Base-by-base conservation (phyloP, 2,888 invertebrate species). In the Patella depressa region DNA sequence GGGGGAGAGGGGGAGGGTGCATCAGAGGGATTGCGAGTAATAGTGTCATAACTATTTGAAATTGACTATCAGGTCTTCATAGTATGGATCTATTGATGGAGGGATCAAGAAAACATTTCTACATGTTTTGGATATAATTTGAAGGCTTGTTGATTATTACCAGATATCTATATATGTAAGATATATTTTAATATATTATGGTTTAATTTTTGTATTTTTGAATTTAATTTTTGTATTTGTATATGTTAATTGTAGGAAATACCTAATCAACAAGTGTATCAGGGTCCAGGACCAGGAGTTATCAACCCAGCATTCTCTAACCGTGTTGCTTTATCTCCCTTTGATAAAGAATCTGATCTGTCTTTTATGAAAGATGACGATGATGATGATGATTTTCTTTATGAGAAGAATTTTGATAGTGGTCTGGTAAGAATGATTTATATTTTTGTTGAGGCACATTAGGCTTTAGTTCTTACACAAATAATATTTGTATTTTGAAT, bases 361-460 rank as follows among this genome's bases (percentile, higher is more conserved):
- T 81, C 83, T 3, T 65, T 79, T 24, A 79, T 74, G 78, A 82
- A 83, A 59, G 81, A 82, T 71, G 87, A 88, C 45, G 83, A 85
- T 34, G 83, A 85, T 75, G 85, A 84, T 54, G 85, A 86, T 71
- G 83, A 85, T 72, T 78, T 78, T 24, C 70, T 80, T n/a, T 88
- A 87, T 88, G 86, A 86, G 29, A 85, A 80, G 76, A 83, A 83
- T 73, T 81, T 78, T 24, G 89, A 89, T 81, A 90, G 89, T 80
- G 89, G 88, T 17, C 81, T 89, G 75, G 89, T 89, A 78, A 87
- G 87, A 45, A 45, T 45, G 1, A 1, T 45, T 9, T 45, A 7
- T 45, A 9, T 34, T 34, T 45, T 45, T 45, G 5, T 45, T 45
- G 45, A 45, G 45, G 7, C 7, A 45, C 45, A 34, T n/a, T n/a